These are phyloP conservation scores for Micromys minutus DNA, from an alignment of 2,113 vertebrate species.

Conservation along the genomic window DNA sequence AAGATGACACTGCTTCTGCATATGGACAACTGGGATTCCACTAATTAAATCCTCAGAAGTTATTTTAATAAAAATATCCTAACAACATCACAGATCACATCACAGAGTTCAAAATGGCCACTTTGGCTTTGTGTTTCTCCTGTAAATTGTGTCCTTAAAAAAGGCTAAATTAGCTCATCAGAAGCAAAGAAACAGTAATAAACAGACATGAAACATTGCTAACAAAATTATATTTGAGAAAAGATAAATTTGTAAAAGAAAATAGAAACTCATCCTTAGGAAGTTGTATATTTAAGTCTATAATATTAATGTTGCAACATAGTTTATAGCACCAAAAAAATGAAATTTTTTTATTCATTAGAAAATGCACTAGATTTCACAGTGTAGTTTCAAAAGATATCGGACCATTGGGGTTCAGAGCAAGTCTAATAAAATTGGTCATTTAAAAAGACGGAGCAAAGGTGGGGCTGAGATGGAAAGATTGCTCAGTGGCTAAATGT, in stretches of 20 bases:
- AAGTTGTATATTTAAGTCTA: background rate
- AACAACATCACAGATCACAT: background rate
- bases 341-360: slow-evolving; percentile 5
- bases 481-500: background rate
- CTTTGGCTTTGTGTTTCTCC: background rate
- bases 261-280: background rate
- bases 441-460: background rate
- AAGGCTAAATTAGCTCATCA: background rate
- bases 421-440: slow-evolving; percentile 4
- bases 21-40: background rate
- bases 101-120: background rate
- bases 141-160: background rate
- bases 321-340: background rate
- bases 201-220: background rate
- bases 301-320: background rate
- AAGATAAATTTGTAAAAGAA: background rate
- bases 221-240: background rate
- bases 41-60: background rate
- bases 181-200: slow-evolving; percentile 1
- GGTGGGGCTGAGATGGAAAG: background rate
- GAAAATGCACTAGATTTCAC: background rate
- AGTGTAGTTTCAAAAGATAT: slow-evolving; percentile 9
- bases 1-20: background rate
- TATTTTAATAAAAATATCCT: background rate
- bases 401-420: background rate